phyloP scores from a whole-genome alignment of 2,797 vertebrate genomes.

The Botia almorhae region DNA sequence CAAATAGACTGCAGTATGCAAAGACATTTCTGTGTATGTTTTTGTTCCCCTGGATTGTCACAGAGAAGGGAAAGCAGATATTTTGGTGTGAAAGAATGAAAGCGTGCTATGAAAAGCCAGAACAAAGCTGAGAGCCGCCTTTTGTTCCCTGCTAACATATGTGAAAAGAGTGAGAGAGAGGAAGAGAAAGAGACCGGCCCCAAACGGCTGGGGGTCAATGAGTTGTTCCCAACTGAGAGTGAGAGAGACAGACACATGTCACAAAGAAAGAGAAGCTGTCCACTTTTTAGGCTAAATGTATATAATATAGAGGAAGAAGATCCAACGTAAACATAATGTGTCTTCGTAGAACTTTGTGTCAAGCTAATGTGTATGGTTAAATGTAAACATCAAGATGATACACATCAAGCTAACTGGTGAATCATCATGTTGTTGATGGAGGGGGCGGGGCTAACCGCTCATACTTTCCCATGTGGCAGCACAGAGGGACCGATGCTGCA shows the following conservation, averaged over 20 bases:
- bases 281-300: slow-evolving; percentile 2
- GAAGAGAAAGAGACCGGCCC: neutral
- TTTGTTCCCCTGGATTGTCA: slow-evolving; percentile 38
- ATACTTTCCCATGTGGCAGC: slow-evolving; percentile 28
- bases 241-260: slow-evolving; percentile 38
- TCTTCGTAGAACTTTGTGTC: too few relatives aligned
- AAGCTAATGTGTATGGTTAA: neutral
- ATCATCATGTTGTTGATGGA: neutral
- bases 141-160: slow-evolving; percentile 53
- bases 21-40: slow-evolving; percentile 15
- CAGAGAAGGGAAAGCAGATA: slow-evolving; percentile 43
- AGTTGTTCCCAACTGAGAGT: slow-evolving; percentile 39
- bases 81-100: slow-evolving; percentile 28
- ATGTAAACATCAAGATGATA: neutral
- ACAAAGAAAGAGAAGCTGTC: slow-evolving; percentile 21
- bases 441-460: neutral
- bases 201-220: slow-evolving; percentile 48
- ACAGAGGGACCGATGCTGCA: neutral
- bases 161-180: slow-evolving; percentile 47
- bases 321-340: neutral
- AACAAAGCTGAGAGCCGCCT: slow-evolving; percentile 47
- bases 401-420: neutral
- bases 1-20: neutral
- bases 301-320: neutral
- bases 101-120: slow-evolving; percentile 48